phyloP scores from a whole-genome alignment of 2,113 vertebrate species.

The Rafetus swinhoei region DNA sequence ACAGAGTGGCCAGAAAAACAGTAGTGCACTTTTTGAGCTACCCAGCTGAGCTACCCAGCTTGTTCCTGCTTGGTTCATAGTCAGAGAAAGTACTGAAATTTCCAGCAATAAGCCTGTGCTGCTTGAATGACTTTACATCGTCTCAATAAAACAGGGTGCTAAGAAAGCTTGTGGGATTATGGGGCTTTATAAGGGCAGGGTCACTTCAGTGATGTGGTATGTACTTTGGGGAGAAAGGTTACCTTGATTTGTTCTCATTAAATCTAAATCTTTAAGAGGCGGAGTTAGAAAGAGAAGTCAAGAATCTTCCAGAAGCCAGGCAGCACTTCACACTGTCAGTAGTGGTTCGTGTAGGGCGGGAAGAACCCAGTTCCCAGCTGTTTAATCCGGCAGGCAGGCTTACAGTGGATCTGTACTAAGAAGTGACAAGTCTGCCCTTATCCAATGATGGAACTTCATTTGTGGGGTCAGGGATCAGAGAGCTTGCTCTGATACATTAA shows the following conservation, averaged over 20 bases:
- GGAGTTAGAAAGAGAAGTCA: too few relatives aligned
- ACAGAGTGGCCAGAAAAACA: conserved; percentile 18
- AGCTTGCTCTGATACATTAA: neutral
- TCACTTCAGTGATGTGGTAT: neutral
- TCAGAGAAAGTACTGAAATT: conserved; percentile 59
- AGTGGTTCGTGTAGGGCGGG: neutral
- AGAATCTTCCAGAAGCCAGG: neutral
- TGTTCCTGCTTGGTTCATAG: conserved; percentile 43
- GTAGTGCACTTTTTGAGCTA: conserved; percentile 55
- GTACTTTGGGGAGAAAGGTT: neutral
- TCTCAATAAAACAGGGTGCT: neutral
- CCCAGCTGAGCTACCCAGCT: conserved; percentile 41
- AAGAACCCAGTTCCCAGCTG: neutral
- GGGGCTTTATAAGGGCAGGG: neutral
- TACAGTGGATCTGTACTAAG: neutral
- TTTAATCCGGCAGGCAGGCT: neutral
- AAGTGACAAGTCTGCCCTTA: neutral
- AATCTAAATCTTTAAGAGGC: neutral
- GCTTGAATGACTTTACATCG: neutral
- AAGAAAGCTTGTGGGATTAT: neutral
- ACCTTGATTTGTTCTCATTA: neutral
- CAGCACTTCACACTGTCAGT: neutral
- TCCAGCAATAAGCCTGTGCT: conserved; percentile 47
- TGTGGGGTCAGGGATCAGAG: neutral
- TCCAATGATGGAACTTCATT: neutral